These are phyloP conservation scores for Drosophila tanythrix DNA, from an alignment of 2,888 invertebrate genomes.

Conservation along the genomic window DNA sequence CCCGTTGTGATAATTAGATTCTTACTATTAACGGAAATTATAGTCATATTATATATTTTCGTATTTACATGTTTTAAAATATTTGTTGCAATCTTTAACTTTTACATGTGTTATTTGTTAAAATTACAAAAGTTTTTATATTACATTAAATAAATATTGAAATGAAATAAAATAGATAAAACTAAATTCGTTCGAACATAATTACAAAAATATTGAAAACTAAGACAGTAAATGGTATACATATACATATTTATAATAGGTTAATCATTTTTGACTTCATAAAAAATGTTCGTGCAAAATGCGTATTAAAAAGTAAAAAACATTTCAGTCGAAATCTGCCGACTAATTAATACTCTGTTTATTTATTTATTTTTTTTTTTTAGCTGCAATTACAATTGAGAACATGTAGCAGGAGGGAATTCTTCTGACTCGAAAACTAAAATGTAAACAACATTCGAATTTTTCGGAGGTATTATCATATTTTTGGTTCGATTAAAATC, in stretches of 20 bases:
- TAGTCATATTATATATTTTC: conserved; percentile 25
- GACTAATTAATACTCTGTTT: conserved; percentile 9
- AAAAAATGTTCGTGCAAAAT: conserved; percentile 34
- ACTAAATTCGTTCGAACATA: conserved; percentile 57
- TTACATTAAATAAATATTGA: conserved; percentile 37
- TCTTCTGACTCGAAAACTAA: background rate
- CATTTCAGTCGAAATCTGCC: background rate
- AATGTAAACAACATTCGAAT: background rate
- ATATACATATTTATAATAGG: conserved; percentile 15
- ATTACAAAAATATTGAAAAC: conserved; percentile 18
- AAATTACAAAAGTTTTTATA: conserved; percentile 17
- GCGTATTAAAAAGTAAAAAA: conserved; percentile 25
- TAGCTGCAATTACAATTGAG: background rate
- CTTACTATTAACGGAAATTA: background rate
- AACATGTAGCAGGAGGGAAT: background rate
- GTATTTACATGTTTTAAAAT: conserved; percentile 36
- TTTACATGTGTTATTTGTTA: conserved; percentile 18
- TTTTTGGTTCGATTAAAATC: background rate
- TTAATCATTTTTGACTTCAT: conserved; percentile 2
- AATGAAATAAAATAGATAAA: conserved; percentile 32
- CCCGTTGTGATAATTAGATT: background rate
- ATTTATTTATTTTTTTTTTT: no score
- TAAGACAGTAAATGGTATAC: conserved; percentile 16
- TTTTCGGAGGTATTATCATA: background rate
- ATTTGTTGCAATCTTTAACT: conserved; percentile 7